These are phyloP conservation scores for Halcyon smyrnensis DNA, from an alignment of 2,797 vertebrate species.

Conservation along the genomic window DNA sequence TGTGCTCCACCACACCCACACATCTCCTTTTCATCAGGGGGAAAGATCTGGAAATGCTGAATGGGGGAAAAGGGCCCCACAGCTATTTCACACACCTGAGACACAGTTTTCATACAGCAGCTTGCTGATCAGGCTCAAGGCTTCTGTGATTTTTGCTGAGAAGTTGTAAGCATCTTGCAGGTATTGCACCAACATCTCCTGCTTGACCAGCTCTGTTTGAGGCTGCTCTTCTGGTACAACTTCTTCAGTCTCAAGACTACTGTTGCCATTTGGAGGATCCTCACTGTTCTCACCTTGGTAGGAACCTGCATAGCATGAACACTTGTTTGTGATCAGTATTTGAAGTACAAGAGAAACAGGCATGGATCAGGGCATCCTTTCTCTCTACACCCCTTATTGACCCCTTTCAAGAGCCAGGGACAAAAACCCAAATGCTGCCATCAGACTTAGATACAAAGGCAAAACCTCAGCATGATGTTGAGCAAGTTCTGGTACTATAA, in stretches of 20 bases:
- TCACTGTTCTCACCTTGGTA: not conserved
- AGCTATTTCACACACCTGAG: slow-evolving; percentile 79
- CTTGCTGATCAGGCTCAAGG: slow-evolving; percentile 87
- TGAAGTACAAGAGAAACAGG: not conserved
- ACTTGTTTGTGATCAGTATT: not conserved
- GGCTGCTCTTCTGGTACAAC: not conserved
- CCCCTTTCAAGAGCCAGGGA: not conserved
- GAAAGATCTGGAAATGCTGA: not conserved
- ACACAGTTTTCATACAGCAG: slow-evolving; percentile 93
- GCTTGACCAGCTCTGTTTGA: slow-evolving; percentile 85
- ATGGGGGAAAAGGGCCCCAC: not conserved
- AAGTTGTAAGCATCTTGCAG: slow-evolving; percentile 91
- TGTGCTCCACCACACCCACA: not conserved
- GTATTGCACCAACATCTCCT: slow-evolving; percentile 96
- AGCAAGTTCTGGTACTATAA: not conserved
- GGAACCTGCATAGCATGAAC: not conserved
- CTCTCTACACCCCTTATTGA: not conserved
- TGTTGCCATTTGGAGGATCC: not conserved
- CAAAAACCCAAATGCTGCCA: not conserved
- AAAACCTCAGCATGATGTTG: not conserved
- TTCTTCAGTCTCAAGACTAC: not conserved
- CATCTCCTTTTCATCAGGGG: not conserved
- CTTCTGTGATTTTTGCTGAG: slow-evolving; percentile 88
- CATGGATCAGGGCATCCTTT: not conserved
- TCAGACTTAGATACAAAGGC: not conserved